Percentiles rank a stretch among this genome's conserved stretches.
Conservation (phyloP, 2,113 vertebrate genomes). For the Lepisosteus osseus region DNA sequence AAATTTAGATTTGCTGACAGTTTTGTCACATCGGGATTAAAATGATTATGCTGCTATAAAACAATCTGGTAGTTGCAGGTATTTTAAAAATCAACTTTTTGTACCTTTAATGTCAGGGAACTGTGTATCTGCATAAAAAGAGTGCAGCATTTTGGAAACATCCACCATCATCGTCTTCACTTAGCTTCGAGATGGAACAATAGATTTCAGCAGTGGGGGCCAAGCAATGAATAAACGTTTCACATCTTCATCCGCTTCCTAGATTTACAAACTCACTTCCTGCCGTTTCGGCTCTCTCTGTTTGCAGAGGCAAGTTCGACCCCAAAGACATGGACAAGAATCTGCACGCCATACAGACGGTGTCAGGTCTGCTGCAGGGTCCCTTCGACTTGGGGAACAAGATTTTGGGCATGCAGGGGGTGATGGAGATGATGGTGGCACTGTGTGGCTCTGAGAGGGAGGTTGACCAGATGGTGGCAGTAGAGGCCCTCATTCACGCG, state of each 20-base stretch:
- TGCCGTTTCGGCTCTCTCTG: not conserved
- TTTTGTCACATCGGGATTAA: too few relatives aligned
- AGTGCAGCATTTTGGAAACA: too few relatives aligned
- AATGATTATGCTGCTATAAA: too few relatives aligned
- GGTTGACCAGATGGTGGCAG: conserved; percentile 90
- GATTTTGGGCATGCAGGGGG: conserved; percentile 80
- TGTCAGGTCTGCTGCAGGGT: conserved; percentile 91
- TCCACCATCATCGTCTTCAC: not conserved
- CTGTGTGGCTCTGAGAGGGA: conserved; percentile 88
- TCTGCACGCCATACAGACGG: conserved; percentile 84
- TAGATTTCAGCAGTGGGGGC: too few relatives aligned
- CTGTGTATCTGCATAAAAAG: too few relatives aligned
- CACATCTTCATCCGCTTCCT: too few relatives aligned
- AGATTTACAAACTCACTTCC: too few relatives aligned
- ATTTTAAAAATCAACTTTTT: too few relatives aligned
- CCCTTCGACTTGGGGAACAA: conserved; percentile 91
- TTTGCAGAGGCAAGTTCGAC: conserved; percentile 83
- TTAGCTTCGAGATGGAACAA: not conserved
- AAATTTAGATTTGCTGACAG: too few relatives aligned
- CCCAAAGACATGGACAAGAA: conserved; percentile 96
- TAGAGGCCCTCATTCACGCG: conserved; percentile 90
- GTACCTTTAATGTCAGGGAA: too few relatives aligned
- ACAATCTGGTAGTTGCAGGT: too few relatives aligned
- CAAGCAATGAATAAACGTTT: too few relatives aligned
- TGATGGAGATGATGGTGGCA: conserved; percentile 98